Evolutionary conservation across 2,888 invertebrate species (phyloP), one percentile per base, ranked within the genome.

Genomic region (Meiosimyza decipiens): DNA sequence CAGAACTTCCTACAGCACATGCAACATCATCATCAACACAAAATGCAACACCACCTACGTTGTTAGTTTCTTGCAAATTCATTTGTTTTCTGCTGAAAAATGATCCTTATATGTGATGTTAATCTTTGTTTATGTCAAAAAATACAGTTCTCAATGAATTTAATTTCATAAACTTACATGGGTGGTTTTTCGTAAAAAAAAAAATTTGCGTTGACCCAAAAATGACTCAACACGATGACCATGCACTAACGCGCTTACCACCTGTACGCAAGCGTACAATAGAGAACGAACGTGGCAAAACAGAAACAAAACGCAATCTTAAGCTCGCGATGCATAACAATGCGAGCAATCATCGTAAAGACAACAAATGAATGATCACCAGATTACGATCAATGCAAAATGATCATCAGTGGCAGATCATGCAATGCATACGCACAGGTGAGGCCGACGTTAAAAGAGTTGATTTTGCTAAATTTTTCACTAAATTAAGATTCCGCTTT

Each of bases 131-230:
- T 69, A 59, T 59, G 59, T 22, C 59, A 69, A 63, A 63, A 50
- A 33, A 18, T 18, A 49, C 13, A 16, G 18, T 49, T n/a, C 11
- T 47, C 49, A 63, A 63, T 63, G 47, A 63, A 49, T 49, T 18
- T 18, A 11, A 47, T 7, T 22, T 49, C 63, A 28, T 6, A 28
- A 16, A 3, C 16, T 15, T 18, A 16, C 47, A 47, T 49, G 18
- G 49, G 22, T 57, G 12, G 22, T 16, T 16, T 57, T 57, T 57
- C 1, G 1, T 18, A 6, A 77, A 81, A 74, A 67, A 63, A 47
- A 62, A 63, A 68, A 57, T 54, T 49, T 54, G 18, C 22, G 80
- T 82, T 81, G 81, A 81, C 81, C 81, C 81, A 81, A 79, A 81
- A 81, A 79, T 76, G 73, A 72, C 70, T 79, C 72, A 73, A 77